These are phyloP conservation scores for Phrixothrix hirtus DNA, from an alignment of 2,888 invertebrate genomes.

Conservation along the genomic window DNA sequence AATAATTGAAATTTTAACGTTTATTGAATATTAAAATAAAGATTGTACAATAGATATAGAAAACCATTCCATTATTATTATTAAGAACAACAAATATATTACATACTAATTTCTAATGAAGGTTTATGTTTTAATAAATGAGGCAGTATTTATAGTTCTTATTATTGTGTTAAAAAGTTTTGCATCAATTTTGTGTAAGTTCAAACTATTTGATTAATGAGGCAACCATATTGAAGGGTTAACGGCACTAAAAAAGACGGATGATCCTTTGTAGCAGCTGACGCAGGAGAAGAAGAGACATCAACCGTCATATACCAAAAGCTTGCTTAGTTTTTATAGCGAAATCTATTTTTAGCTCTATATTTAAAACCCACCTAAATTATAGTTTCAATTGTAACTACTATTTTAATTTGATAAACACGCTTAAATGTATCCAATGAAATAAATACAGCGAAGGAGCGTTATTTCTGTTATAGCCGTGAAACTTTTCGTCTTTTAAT, in stretches of 20 bases:
- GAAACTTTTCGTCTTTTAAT: too few species aligned
- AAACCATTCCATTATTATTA: too few species aligned
- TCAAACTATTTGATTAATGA: constrained; percentile 44
- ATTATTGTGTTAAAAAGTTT: constrained; percentile 13
- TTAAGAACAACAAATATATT: too few species aligned
- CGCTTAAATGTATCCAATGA: too few species aligned
- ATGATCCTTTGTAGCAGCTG: constrained; percentile 41
- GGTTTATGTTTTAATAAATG: too few species aligned
- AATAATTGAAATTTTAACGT: background rate
- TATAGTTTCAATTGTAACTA: background rate
- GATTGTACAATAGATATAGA: too few species aligned
- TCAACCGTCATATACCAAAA: constrained; percentile 22
- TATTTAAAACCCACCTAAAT: too few species aligned
- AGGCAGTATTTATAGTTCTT: constrained; percentile 3
- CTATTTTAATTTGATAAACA: too few species aligned
- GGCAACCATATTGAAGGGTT: constrained; percentile 46
- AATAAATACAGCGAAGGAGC: too few species aligned
- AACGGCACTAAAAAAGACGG: constrained; percentile 47
- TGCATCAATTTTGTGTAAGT: constrained; percentile 34
- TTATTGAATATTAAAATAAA: background rate
- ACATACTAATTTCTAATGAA: too few species aligned
- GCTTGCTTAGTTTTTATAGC: constrained; percentile 17
- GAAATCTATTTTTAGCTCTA: constrained; percentile 10
- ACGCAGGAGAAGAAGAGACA: constrained; percentile 24
- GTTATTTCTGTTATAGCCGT: constrained; percentile 2